Base-by-base conservation (phyloP, 2,888 invertebrate species). In the Ophioninae sp. region DNA sequence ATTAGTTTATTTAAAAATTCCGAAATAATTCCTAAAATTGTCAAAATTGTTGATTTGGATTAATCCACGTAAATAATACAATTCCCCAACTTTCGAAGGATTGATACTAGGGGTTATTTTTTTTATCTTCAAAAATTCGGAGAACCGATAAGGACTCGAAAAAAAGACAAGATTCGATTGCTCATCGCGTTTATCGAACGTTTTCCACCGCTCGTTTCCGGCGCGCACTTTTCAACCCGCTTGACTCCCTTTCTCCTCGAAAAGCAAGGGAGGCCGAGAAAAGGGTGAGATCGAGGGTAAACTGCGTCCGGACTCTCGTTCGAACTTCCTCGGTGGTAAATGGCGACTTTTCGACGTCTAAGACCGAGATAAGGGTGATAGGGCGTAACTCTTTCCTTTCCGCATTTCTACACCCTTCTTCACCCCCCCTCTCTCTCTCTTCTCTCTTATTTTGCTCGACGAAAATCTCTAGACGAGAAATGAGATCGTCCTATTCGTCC, bases 311-410 rank as follows among this genome's bases (percentile, higher is more conserved):
- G 44, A 68, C 68, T 68, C 41, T 64, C 56, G 44, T 69, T 80
- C 61, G 41, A 79, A 73, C 30, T 67, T 72, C 67, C 76, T 56
- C 10, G 64, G 65, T 69, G 80, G 63, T 80, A 80, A 77, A 67
- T 80, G 68, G 77, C 69, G 80, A 80, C 80, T 80, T 80, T 74
- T 80, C 39, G 80, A 69, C 69, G 69, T 77, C 76, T 64, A 44
- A 78, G 44, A 76, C 41, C 41, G 63, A 69, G 83, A 83, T 83
- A 83, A 83, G 74, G 77, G 77, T 22, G 58, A 39, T 58, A 64
- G 74, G 73, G 77, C 77, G 80, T 77, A 59, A 80, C 77, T 65
- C 69, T 68, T 58, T 37, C 30, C 30, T 30, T 30, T 30, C 30
- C 30, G 30, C 1, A 30, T 30, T 30, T 30, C 30, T 30, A 30